Percentiles rank a stretch among this genome's conserved stretches.
Conservation (phyloP, 2,113 vertebrate species). For the Vireo altiloquus region DNA sequence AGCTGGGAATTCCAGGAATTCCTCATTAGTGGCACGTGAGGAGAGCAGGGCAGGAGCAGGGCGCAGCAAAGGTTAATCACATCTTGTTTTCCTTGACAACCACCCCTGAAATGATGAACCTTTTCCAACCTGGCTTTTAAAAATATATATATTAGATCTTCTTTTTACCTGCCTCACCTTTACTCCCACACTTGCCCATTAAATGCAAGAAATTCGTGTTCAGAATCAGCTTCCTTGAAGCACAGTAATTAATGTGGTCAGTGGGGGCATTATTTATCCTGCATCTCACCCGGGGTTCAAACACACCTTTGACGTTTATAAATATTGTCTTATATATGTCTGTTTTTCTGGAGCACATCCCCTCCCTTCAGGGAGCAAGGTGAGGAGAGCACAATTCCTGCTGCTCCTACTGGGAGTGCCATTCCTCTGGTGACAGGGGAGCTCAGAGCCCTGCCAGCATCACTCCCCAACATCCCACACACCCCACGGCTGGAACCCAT, state of each 20-base stretch:
- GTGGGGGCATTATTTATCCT: not conserved
- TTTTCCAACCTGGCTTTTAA: not conserved
- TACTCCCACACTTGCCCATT: not conserved
- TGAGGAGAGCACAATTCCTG: not conserved
- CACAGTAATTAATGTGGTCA: not conserved
- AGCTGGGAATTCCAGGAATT: not conserved
- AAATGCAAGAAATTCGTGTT: not conserved
- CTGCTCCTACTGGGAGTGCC: not conserved
- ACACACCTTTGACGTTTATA: not conserved
- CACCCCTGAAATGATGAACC: not conserved
- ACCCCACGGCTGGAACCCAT: not conserved
- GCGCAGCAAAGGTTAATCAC: not conserved
- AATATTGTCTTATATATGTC: not conserved
- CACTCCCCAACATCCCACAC: not conserved
- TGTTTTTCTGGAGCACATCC: not conserved
- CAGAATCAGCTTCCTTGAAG: not conserved
- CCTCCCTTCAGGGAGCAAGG: not conserved
- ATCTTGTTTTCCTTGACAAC: not conserved
- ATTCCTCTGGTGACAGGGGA: not conserved
- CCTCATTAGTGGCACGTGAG: fast-evolving
- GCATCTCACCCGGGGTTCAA: not conserved
- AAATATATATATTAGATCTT: not conserved
- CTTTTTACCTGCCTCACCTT: not conserved
- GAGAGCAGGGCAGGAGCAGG: not conserved
- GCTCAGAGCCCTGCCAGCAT: not conserved